These are phyloP conservation scores for Sycophaga agraensis DNA, from an alignment of 1,140 invertebrate genomes.

Conservation along the genomic window DNA sequence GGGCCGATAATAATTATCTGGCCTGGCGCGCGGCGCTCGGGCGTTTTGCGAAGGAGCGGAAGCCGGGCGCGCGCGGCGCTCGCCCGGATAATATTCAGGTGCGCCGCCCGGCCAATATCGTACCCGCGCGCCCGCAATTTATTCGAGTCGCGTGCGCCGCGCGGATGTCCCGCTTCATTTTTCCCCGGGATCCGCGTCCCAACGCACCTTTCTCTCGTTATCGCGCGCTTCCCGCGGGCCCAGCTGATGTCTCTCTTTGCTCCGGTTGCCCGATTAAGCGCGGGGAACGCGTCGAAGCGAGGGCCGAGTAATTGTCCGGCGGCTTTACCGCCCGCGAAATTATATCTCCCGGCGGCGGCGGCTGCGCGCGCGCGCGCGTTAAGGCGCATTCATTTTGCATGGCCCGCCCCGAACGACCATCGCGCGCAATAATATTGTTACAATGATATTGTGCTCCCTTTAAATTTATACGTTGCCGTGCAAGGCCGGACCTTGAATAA, in stretches of 20 bases:
- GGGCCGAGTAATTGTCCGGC: too few species aligned
- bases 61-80: neutral
- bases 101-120: neutral
- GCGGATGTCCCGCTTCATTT: slow-evolving; percentile 1
- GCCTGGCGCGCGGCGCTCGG: neutral
- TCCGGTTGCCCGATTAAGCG: neutral
- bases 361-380: too few species aligned
- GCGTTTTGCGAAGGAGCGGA: slow-evolving; percentile 4
- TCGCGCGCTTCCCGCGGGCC: slow-evolving; percentile 2
- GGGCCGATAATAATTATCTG: slow-evolving; percentile 13
- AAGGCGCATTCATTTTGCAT: too few species aligned
- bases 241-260: slow-evolving; percentile 14
- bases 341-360: too few species aligned
- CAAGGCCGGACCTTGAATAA: too few species aligned
- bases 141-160: neutral
- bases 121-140: neutral
- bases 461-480: too few species aligned
- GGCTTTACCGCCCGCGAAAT: too few species aligned
- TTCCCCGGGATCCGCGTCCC: slow-evolving; percentile 5
- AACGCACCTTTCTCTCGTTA: slow-evolving; percentile 23
- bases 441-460: too few species aligned
- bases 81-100: neutral
- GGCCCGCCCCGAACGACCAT: too few species aligned
- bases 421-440: too few species aligned
- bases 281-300: too few species aligned